Percentiles rank a stretch among this genome's conserved stretches.
These are phyloP conservation scores for Drosophila ananassae DNA, from an alignment of 1,140 invertebrate genomes.

Conservation along the genomic window DNA sequence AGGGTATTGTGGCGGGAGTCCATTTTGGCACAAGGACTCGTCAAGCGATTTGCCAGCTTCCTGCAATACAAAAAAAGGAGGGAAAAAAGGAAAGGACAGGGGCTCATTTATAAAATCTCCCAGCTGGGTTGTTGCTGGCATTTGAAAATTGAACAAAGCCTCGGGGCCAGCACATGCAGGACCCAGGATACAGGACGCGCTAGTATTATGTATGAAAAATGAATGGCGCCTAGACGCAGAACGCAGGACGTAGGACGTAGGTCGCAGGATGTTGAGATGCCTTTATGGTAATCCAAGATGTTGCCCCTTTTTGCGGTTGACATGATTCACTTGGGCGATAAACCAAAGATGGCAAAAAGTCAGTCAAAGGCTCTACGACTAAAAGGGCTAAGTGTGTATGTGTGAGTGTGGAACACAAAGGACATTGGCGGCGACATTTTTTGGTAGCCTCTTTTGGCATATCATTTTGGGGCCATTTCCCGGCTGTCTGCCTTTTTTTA, in stretches of 20 bases:
- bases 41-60: constrained; percentile 63
- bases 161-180: constrained; percentile 49
- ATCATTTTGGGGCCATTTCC: constrained; percentile 51
- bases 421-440: constrained; percentile 63
- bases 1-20: constrained; percentile 14
- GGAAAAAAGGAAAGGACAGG: neutral
- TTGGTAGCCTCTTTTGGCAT: constrained; percentile 72
- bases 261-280: constrained; percentile 47
- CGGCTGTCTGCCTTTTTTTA: constrained; percentile 32
- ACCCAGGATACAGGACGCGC: constrained; percentile 26
- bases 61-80: constrained; percentile 8
- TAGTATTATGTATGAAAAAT: constrained; percentile 68
- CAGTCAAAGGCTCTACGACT: constrained; percentile 52
- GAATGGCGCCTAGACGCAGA: constrained; percentile 65
- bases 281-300: constrained; percentile 82
- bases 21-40: constrained; percentile 53
- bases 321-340: constrained; percentile 79
- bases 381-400: constrained; percentile 6
- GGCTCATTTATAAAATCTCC: constrained; percentile 71
- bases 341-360: constrained; percentile 76
- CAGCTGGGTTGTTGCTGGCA: constrained; percentile 47
- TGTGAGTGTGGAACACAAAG: constrained; percentile 39
- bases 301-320: constrained; percentile 71
- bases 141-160: constrained; percentile 72
- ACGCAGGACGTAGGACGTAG: constrained; percentile 26